These are phyloP conservation scores for Vultur gryphus DNA, from an alignment of 2,797 vertebrate genomes.

Conservation along the genomic window DNA sequence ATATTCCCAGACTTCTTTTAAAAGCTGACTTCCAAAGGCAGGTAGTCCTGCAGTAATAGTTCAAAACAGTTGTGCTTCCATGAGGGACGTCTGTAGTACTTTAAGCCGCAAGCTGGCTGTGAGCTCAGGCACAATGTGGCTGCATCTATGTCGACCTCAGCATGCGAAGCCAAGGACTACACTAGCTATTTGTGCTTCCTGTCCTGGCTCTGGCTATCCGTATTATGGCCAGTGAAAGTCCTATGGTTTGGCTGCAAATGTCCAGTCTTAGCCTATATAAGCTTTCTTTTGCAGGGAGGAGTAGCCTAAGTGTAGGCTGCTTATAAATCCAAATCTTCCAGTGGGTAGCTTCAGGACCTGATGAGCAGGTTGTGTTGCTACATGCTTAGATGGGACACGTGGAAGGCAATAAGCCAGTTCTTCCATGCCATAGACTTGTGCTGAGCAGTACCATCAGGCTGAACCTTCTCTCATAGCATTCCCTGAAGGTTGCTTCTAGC, in stretches of 20 bases:
- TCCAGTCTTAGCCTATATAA: neutral
- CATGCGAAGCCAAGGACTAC: neutral
- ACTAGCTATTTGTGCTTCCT: neutral
- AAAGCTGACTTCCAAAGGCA: neutral
- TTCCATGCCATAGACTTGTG: neutral
- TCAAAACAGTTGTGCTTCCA: neutral
- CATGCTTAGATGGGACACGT: neutral
- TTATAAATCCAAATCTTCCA: neutral
- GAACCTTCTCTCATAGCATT: neutral
- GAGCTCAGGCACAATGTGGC: neutral
- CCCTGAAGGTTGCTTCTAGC: neutral
- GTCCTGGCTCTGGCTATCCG: neutral
- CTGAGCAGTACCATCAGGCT: neutral
- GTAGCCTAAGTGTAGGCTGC: neutral
- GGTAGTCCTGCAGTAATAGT: neutral
- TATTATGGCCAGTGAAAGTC: neutral
- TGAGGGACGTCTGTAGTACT: neutral
- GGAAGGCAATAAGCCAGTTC: neutral
- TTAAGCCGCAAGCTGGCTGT: neutral
- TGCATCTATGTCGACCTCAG: neutral
- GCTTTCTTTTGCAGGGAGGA: neutral
- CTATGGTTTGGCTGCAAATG: neutral
- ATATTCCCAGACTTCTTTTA: neutral
- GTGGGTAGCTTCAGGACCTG: neutral
- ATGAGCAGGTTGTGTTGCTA: neutral